phyloP scores from a whole-genome alignment of 2,113 vertebrate genomes.

The Tilapia sparmanii region DNA sequence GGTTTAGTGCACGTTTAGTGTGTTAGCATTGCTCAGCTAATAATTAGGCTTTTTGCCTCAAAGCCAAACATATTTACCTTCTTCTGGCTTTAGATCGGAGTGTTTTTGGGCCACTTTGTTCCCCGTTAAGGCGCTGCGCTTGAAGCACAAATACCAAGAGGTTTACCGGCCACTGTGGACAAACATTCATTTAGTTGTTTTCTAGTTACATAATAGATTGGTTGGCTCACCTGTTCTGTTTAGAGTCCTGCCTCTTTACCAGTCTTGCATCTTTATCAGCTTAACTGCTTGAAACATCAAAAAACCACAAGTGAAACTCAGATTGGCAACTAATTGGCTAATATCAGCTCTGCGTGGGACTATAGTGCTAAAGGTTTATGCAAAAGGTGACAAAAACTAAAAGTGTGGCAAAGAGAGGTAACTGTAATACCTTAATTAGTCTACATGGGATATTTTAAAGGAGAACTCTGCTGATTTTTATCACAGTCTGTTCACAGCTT shows the following conservation, averaged over 20 bases:
- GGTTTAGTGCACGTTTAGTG: background rate
- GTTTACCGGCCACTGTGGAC: background rate
- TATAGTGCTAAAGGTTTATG: background rate
- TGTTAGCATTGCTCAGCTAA: background rate
- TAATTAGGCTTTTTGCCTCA: background rate
- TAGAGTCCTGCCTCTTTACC: background rate
- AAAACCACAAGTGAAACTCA: background rate
- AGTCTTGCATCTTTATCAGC: background rate
- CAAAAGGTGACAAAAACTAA: background rate
- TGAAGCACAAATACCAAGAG: background rate
- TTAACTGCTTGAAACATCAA: background rate
- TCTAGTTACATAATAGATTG: background rate
- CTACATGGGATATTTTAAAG: background rate
- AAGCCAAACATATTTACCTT: background rate
- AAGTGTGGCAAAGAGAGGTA: background rate
- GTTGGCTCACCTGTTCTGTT: background rate
- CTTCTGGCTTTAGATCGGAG: background rate
- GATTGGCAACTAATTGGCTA: background rate
- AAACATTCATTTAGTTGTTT: background rate
- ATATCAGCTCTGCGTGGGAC: background rate
- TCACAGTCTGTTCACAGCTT: background rate
- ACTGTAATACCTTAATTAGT: background rate
- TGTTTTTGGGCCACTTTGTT: background rate
- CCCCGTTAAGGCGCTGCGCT: background rate
- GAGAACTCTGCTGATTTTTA: background rate